phyloP scores from a whole-genome alignment of 2,888 invertebrate genomes.

The Pandemis corylana region DNA sequence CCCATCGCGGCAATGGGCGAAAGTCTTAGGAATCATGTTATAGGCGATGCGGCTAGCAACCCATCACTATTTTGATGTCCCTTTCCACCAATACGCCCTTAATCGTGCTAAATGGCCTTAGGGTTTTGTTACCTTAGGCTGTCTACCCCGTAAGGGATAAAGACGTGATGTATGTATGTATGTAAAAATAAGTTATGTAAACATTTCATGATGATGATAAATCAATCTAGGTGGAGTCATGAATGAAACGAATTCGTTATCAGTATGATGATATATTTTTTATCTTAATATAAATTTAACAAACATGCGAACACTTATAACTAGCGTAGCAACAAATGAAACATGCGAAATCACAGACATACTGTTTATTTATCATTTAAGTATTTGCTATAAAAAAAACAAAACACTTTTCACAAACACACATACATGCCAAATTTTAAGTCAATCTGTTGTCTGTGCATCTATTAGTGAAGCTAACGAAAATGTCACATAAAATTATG shows the following conservation, averaged over 20 bases:
- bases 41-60: neutral
- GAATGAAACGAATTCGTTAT: neutral
- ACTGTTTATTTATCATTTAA: neutral
- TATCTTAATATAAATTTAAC: slow-evolving; percentile 32
- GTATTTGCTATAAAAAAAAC: neutral
- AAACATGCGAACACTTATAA: slow-evolving; percentile 25
- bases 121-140: too few relatives aligned
- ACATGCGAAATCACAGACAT: slow-evolving; percentile 31
- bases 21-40: too few relatives aligned
- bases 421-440: too few relatives aligned
- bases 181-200: neutral
- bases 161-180: too few relatives aligned
- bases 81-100: too few relatives aligned
- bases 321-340: slow-evolving; percentile 21
- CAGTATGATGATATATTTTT: slow-evolving; percentile 14
- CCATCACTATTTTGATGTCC: neutral
- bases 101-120: too few relatives aligned
- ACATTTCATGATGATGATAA: neutral
- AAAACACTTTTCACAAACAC: too few relatives aligned
- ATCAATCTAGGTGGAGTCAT: neutral
- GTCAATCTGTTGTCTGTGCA: too few relatives aligned
- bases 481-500: too few relatives aligned
- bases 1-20: too few relatives aligned
- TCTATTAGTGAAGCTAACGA: too few relatives aligned
- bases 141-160: too few relatives aligned